Base-by-base conservation (phyloP, 2,888 invertebrate genomes). In the Napeogenes inachia region DNA sequence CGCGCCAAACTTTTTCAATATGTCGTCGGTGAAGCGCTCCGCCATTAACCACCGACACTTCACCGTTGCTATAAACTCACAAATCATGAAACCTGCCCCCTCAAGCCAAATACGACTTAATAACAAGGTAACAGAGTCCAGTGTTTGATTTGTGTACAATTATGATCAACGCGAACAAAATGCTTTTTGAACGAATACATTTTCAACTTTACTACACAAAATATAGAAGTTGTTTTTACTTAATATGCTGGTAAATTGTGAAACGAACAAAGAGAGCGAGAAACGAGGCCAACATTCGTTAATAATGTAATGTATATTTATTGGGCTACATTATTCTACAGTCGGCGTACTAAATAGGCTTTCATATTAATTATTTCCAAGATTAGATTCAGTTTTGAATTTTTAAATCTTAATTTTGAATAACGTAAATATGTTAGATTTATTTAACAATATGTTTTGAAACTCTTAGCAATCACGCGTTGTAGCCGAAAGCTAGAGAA, bases 61-160 rank as follows among this genome's bases (percentile, higher is more conserved):
- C 89, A 89, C 89, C 88, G 89, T 86, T 81, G 86, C 87, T 89
- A 89, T 89, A 90, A 91, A 90, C 90, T 90, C 89, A 91, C 91
- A 90, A 91, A 91, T 91, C 90, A 90, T 89, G 87, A 88, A 89
- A 89, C 82, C 82, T 84, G 80, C 84, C 80, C 81, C 82, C 65
- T 63, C 80, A 54, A 77, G 62, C 78, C 71, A 87, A 75, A 78
- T 68, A 75, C 73, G 68, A 78, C 84, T 74, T 71, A 80, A 78
- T 69, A 35, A 2, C 69, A 4, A 35, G 45, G 47, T 10, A 54
- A 71, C 75, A 87, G 75, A 78, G 84, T 75, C 66, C 73, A 81
- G 72, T 80, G 72, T 71, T 38, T 68, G 61, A 68, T 68, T 70
- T 66, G 69, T 71, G 57, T 53, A 64, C 56, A 59, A 65, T 66